Base-by-base conservation (phyloP, 2,888 invertebrate genomes). In the Schizaphis graminum region DNA sequence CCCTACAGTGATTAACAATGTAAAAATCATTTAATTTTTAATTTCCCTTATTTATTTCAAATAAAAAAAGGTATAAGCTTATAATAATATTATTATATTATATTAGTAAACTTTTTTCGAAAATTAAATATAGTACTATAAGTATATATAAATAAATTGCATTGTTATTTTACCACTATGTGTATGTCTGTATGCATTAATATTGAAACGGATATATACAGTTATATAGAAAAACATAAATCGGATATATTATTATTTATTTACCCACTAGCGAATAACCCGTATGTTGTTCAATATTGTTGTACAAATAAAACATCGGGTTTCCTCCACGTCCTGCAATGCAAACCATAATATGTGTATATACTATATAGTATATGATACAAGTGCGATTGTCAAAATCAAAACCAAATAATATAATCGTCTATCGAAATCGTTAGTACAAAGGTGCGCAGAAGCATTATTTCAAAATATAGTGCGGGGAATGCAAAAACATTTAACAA, bases 231-330 rank as follows among this genome's bases (percentile, higher is more conserved):
- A 67, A 67, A 67, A n/a, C 67, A 67, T 67, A 67, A 67, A 67
- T n/a, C 16, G 67, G 67, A 67, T 67, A 67, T 67, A 67, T n/a
- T 67, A 67, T 67, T 67, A 67, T 67, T n/a, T 67, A 67, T 67
- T 67, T 67, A 67, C 16, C 16, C 67, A 67, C 67, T n/a, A 67
- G 67, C 67, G 67, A 67, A 13, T 67, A n/a, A 13, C 67, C 67
- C n/a, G 5, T 67, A 67, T n/a, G n/a, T 67, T n/a, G 67, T 67
- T 67, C 67, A 67, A 67, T 67, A n/a, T 67, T 67, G n/a, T n/a
- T 67, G n/a, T n/a, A n/a, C 16, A n/a, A 67, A 67, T n/a, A 67
- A 67, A 67, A 67, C n/a, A 16, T 67, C n/a, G n/a, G n/a, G 16
- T n/a, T n/a, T n/a, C n/a, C 67, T 67, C 67, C 16, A 67, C n/a